Evolutionary conservation across 2,888 invertebrate genomes (phyloP).

Genomic region (Aelia acuminata): DNA sequence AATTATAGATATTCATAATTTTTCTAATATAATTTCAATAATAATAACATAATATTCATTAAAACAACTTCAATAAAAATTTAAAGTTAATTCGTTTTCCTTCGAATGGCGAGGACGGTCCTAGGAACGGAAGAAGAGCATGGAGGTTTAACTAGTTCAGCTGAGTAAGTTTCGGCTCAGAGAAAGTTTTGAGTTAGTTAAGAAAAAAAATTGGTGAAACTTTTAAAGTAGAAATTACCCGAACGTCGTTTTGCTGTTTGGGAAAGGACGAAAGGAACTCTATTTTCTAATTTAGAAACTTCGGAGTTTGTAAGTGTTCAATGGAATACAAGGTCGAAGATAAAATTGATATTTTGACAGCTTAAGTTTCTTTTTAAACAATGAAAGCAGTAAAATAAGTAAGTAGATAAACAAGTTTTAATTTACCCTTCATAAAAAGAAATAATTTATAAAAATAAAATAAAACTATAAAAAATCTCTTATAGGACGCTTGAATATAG

Average conservation of each 20-base stretch:
- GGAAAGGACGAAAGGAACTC: not conserved
- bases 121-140: not conserved
- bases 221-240: slow-evolving; percentile 21
- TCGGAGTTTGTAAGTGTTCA: not conserved
- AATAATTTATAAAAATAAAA: no score
- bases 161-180: slow-evolving; percentile 1
- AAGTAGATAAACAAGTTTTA: no score
- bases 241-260: slow-evolving; percentile 18
- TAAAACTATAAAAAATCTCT: no score
- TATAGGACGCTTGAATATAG: no score
- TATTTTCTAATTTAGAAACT: not conserved
- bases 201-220: not conserved
- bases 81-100: not conserved
- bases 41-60: no score
- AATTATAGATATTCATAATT: no score
- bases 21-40: no score
- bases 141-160: not conserved
- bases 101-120: not conserved
- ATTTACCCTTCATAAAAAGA: no score
- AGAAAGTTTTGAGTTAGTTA: slow-evolving; percentile 35
- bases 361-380: no score
- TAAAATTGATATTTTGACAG: no score
- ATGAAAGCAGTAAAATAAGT: no score
- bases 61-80: not conserved
- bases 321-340: not conserved